These are phyloP conservation scores for Drosophila santomea DNA, from an alignment of 1,140 invertebrate species.

Conservation along the genomic window DNA sequence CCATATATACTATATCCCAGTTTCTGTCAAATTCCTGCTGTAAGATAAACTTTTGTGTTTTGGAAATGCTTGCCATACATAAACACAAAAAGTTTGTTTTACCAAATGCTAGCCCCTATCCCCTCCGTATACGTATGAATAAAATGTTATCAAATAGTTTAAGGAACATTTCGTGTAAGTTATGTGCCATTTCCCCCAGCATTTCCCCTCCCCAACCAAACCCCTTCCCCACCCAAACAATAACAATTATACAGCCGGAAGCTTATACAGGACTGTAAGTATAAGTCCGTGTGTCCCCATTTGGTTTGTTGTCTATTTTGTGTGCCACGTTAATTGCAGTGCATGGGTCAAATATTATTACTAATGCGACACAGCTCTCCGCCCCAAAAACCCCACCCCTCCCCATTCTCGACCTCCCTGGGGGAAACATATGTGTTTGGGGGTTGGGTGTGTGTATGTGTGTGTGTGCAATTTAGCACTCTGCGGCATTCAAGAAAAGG, in stretches of 20 bases:
- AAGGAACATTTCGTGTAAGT: constrained; percentile 51
- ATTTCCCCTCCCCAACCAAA: not conserved
- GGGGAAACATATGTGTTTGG: constrained; percentile 50
- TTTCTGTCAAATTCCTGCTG: constrained; percentile 19
- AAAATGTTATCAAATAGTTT: constrained; percentile 55
- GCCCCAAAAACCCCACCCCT: constrained; percentile 1
- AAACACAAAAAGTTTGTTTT: constrained; percentile 35
- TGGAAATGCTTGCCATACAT: constrained; percentile 33
- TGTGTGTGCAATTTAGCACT: constrained; percentile 77
- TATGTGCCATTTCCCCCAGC: constrained; percentile 13
- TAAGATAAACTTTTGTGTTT: constrained; percentile 24
- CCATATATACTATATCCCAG: constrained; percentile 10
- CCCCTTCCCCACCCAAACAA: constrained; percentile 18
- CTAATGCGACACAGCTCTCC: constrained; percentile 47
- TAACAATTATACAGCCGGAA: constrained; percentile 66
- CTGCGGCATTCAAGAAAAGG: constrained; percentile 67
- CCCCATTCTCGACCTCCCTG: constrained; percentile 23
- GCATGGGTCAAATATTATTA: constrained; percentile 76
- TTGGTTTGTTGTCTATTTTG: constrained; percentile 71
- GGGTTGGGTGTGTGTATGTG: constrained; percentile 23
- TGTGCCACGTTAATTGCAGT: constrained; percentile 75
- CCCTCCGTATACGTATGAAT: constrained; percentile 28
- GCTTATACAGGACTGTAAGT: not conserved
- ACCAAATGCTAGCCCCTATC: constrained; percentile 7
- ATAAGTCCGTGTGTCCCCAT: constrained; percentile 47